A percentile compares a stretch with the other conserved stretches of the same genome.
Evolutionary conservation across 2,113 vertebrate genomes (phyloP).

Genomic region (Dipodomys merriami): DNA sequence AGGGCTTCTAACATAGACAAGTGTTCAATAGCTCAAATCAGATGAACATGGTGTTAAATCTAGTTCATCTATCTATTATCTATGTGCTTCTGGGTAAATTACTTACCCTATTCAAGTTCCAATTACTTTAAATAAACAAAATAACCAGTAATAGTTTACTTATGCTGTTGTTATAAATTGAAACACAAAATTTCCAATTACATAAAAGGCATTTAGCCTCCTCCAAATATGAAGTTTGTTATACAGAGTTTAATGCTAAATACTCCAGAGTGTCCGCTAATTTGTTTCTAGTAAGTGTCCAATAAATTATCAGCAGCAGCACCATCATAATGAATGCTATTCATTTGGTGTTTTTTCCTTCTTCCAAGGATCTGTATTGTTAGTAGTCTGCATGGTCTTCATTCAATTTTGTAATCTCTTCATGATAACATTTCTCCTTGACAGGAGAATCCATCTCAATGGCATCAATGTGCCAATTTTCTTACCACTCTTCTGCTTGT

Average conservation of each 20-base stretch:
- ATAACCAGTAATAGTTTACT: conserved; percentile 10
- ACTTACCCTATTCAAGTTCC: neutral
- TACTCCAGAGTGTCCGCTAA: neutral
- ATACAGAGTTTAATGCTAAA: neutral
- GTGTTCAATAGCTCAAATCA: neutral
- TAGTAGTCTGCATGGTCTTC: neutral
- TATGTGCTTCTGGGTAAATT: neutral
- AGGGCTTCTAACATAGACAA: neutral
- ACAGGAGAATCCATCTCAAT: neutral
- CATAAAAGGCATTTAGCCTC: neutral
- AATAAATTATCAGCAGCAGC: neutral
- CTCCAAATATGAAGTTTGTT: neutral
- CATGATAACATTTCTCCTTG: neutral
- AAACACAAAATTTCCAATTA: neutral
- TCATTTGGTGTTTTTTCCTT: neutral
- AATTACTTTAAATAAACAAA: conserved; percentile 13
- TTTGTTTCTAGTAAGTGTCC: neutral
- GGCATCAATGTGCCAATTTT: neutral
- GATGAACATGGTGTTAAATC: neutral
- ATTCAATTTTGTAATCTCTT: neutral
- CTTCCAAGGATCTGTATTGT: neutral
- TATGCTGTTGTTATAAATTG: neutral
- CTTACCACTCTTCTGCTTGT: neutral
- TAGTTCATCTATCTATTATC: neutral
- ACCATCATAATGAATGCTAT: neutral